Percentiles rank a stretch among this genome's conserved stretches.
Conservation (phyloP, 1,140 invertebrate genomes). For the Apolygus lucorum region DNA sequence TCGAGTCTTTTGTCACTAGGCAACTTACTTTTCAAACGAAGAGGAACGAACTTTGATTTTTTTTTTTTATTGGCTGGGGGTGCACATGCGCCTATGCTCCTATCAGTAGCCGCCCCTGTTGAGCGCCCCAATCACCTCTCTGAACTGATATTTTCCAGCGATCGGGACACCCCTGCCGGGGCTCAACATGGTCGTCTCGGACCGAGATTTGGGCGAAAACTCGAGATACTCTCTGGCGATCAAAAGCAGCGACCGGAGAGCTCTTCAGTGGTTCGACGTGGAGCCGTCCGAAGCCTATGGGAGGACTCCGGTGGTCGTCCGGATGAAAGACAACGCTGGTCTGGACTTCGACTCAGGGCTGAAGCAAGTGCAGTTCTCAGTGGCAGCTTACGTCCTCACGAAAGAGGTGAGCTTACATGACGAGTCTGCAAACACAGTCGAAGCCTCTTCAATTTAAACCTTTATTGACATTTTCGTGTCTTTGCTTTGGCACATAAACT, state of each 20-base stretch:
- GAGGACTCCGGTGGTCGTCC: slow-evolving; percentile 62
- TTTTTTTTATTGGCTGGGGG: too few relatives aligned
- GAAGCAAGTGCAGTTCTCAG: slow-evolving; percentile 53
- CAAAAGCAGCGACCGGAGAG: slow-evolving; percentile 41
- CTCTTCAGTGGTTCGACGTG: slow-evolving; percentile 54
- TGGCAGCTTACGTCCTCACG: slow-evolving; percentile 54
- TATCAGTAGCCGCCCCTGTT: too few relatives aligned
- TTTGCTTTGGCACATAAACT: too few relatives aligned
- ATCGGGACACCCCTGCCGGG: slow-evolving; percentile 45
- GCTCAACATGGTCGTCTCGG: slow-evolving; percentile 63
- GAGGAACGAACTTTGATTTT: too few relatives aligned
- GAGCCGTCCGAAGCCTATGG: slow-evolving; percentile 58
- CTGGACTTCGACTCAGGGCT: slow-evolving; percentile 62
- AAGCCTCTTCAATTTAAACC: too few relatives aligned
- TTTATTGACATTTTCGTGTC: too few relatives aligned
- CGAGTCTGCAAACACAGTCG: too few relatives aligned
- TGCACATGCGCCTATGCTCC: too few relatives aligned
- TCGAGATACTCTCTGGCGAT: slow-evolving; percentile 59
- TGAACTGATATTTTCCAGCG: slow-evolving; percentile 33
- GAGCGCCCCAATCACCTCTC: too few relatives aligned
- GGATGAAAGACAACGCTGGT: slow-evolving; percentile 52
- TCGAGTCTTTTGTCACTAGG: too few relatives aligned
- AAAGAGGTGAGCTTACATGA: slow-evolving; percentile 41
- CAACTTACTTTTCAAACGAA: too few relatives aligned
- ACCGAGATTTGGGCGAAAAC: slow-evolving; percentile 65